Evolutionary conservation across 2,888 invertebrate species (phyloP).

Genomic region (Trachelus tabidus): DNA sequence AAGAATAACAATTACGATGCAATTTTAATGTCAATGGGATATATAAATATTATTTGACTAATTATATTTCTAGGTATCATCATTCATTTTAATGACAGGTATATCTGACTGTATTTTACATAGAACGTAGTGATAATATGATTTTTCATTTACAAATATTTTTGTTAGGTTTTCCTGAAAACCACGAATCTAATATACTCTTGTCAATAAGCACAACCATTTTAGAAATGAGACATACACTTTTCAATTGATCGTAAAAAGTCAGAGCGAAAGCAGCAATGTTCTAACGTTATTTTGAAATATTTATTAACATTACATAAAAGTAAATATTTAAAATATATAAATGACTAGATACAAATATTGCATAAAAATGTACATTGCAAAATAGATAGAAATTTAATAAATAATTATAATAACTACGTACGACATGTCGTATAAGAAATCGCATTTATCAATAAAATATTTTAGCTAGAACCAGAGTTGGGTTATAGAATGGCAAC

Average conservation of each 20-base stretch:
- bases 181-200: not conserved
- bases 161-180: not conserved
- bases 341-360: slow-evolving; percentile 66
- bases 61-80: not conserved
- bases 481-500: slow-evolving; percentile 41
- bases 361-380: slow-evolving; percentile 65
- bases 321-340: slow-evolving; percentile 64
- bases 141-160: not conserved
- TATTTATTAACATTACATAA: slow-evolving; percentile 66
- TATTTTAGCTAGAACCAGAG: slow-evolving; percentile 24
- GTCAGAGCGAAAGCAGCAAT: not conserved
- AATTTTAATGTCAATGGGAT: not conserved
- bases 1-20: not conserved
- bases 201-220: not conserved
- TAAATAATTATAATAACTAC: slow-evolving; percentile 61
- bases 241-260: not conserved
- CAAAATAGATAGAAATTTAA: slow-evolving; percentile 57
- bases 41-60: not conserved
- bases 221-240: not conserved
- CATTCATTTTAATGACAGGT: not conserved
- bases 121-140: not conserved
- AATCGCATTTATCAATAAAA: slow-evolving; percentile 14
- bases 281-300: slow-evolving; percentile 40
- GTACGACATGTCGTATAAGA: slow-evolving; percentile 28
- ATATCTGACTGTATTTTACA: not conserved